A percentile compares a stretch with the other conserved stretches of the same genome.
Evolutionary conservation across 2,797 vertebrate genomes (phyloP).

Genomic region (Lacerta bilineata): DNA sequence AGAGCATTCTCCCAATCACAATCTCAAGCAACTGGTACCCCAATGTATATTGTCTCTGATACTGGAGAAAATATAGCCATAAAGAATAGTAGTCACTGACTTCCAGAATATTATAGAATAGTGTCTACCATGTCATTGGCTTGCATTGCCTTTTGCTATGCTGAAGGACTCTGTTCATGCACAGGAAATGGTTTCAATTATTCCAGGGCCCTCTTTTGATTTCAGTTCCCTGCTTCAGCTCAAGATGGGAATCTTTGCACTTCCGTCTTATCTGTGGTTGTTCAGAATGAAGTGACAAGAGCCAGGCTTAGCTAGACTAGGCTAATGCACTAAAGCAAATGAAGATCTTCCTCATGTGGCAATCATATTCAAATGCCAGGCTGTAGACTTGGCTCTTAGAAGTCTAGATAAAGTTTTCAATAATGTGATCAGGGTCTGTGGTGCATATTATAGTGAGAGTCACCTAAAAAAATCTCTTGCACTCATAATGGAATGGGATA

Average conservation of each 20-base stretch:
- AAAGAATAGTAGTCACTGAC: no score
- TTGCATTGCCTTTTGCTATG: no score
- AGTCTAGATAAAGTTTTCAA: neutral
- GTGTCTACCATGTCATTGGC: no score
- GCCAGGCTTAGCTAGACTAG: neutral
- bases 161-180: no score
- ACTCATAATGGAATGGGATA: conserved; percentile 28
- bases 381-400: neutral
- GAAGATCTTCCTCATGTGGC: no score
- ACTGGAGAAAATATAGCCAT: no score
- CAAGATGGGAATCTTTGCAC: neutral
- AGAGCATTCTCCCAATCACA: no score
- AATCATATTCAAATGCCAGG: neutral
- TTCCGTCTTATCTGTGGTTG: neutral
- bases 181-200: neutral
- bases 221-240: neutral
- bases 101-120: no score
- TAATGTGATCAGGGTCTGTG: neutral
- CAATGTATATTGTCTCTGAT: no score
- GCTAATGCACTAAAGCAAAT: neutral
- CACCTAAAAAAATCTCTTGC: conserved; percentile 1
- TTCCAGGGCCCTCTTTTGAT: neutral
- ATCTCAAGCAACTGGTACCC: no score
- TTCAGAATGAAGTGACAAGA: neutral
- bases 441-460: neutral